phyloP scores from a whole-genome alignment of 1,140 invertebrate genomes.

The Heliconius hewitsoni region DNA sequence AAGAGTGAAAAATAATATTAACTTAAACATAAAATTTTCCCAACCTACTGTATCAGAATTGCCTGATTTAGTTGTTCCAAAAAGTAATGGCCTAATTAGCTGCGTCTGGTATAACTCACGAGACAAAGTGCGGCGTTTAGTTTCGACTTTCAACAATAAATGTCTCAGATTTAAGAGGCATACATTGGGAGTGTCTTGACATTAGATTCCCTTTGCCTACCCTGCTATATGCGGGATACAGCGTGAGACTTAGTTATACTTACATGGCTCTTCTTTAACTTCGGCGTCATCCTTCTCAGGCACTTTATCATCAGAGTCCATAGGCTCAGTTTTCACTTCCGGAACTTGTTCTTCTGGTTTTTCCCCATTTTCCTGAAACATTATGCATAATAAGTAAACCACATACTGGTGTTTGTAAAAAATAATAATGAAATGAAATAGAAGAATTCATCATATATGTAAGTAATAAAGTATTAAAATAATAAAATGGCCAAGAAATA shows the following conservation, averaged over 20 bases:
- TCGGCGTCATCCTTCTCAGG: conserved; percentile 36
- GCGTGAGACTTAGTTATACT: neutral
- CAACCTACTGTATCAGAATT: no score
- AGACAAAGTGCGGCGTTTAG: no score
- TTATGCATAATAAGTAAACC: neutral
- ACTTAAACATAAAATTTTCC: no score
- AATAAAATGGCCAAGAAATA: no score
- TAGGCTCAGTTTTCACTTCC: conserved; percentile 46
- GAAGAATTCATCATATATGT: no score
- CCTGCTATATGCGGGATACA: neutral
- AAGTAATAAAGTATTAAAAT: no score
- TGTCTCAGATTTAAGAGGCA: no score
- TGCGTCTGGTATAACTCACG: no score
- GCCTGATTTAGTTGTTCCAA: no score
- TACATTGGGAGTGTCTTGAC: neutral
- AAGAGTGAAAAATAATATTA: no score
- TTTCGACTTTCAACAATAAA: no score
- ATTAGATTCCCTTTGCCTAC: neutral
- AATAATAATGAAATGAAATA: neutral
- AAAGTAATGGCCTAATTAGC: no score
- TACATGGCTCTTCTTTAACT: conserved; percentile 41
- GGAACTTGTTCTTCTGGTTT: conserved; percentile 29
- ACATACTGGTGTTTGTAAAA: neutral
- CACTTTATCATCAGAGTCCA: conserved; percentile 47
- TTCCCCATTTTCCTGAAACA: conserved; percentile 56